Base-by-base conservation (phyloP, 1,140 invertebrate genomes). In the Trichoplusia ni region DNA sequence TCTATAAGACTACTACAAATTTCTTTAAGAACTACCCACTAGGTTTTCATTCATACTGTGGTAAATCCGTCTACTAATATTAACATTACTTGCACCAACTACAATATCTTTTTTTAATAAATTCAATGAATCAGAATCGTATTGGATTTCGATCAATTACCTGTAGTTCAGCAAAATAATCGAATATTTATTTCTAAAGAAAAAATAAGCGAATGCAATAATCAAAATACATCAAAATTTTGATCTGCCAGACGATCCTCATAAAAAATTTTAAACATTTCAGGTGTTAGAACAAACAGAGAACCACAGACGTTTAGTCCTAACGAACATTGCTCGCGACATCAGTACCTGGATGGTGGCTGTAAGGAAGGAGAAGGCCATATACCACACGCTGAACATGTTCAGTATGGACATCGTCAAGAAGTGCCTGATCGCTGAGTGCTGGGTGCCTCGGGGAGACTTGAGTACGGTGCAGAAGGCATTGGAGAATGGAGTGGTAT, bases 351-450 rank as follows among this genome's bases (percentile, higher is more conserved):
- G 67, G 67, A 69, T 69, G 67, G 35, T 69, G 19, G 97, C 97
- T 91, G 96, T 98, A 4, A 86, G 94, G 3, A 97, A 98, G 82
- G 94, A 94, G 91, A 96, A 96, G 77, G 95, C 95, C 2, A 60
- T 60, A 11, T 53, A 53, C 31, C 49, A 53, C 31, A 53, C 44
- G 1, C 44, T 47, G 29, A 90, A 90, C 64, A 88, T 90, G 86
- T 90, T 90, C 88, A 96, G 95, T 75, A 93, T 96, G 92, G 95
- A 96, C 75, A 95, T 96, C 0, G 94, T 95, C 8, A 97, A 97
- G 81, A 95, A 95, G 67, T 98, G 97, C 89, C 91, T 98, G 9
- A 97, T 98, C 63, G 97, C 95, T 1, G 97, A 98, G 89, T 97
- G 96, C 81, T 98, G 97, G 97, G 95, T 97, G 62, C 96, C 97